Evolutionary conservation across 2,888 invertebrate species (phyloP).

Genomic region (Harpalus rufipes): DNA sequence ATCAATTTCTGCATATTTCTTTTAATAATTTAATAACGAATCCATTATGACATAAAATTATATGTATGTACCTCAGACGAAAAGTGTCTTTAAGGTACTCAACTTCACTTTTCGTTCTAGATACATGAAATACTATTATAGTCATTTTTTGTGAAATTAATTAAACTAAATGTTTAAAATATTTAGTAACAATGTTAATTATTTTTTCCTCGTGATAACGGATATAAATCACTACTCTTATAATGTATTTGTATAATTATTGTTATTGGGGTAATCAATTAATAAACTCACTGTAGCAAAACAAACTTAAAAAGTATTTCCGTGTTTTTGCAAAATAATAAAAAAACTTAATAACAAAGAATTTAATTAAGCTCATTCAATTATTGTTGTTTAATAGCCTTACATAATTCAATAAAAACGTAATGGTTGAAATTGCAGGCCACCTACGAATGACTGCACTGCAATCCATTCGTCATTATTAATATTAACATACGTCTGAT

Average conservation of each 20-base stretch:
- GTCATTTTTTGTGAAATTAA: too few relatives aligned
- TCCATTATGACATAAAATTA: too few relatives aligned
- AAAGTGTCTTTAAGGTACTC: too few relatives aligned
- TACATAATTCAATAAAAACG: constrained; percentile 10
- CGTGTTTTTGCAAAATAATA: neutral
- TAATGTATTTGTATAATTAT: neutral
- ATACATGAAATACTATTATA: too few relatives aligned
- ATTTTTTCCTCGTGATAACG: too few relatives aligned
- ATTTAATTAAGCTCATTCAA: constrained; percentile 14
- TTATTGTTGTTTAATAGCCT: constrained; percentile 14
- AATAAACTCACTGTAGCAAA: neutral
- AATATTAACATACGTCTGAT: constrained; percentile 23
- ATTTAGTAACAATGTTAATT: too few relatives aligned
- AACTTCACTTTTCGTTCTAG: too few relatives aligned
- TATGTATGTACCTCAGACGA: too few relatives aligned
- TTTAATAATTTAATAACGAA: too few relatives aligned
- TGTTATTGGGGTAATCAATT: neutral
- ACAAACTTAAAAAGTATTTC: neutral
- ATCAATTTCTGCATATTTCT: too few relatives aligned
- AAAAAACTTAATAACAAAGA: constrained; percentile 6
- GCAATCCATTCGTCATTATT: constrained; percentile 35
- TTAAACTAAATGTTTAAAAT: too few relatives aligned
- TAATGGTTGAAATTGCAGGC: constrained; percentile 24
- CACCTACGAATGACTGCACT: constrained; percentile 34
- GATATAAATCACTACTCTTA: too few relatives aligned